Percentiles rank a stretch among this genome's conserved stretches.
These are phyloP conservation scores for Parthenolecanium corni DNA, from an alignment of 2,888 invertebrate genomes.

Conservation along the genomic window DNA sequence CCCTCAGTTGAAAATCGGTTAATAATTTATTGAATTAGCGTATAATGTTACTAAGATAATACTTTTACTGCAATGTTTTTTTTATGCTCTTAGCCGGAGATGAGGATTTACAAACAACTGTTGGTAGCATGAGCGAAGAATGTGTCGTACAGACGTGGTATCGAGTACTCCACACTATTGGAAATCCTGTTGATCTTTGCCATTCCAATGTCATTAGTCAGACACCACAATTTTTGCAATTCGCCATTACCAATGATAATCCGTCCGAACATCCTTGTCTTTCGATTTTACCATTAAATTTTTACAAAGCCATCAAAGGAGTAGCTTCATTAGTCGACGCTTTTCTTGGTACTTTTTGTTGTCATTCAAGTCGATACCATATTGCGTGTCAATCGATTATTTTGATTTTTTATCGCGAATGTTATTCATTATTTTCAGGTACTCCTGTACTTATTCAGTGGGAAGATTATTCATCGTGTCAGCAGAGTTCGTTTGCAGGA, in stretches of 20 bases:
- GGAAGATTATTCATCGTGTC: constrained; percentile 13
- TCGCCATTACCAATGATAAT: constrained; percentile 62
- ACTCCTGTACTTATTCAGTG: constrained; percentile 18
- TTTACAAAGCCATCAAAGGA: constrained; percentile 85
- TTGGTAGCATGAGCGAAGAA: constrained; percentile 59
- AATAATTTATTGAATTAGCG: constrained; percentile 35
- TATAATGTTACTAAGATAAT: neutral
- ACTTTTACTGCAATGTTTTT: neutral
- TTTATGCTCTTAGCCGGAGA: too few relatives aligned
- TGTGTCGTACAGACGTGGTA: constrained; percentile 94
- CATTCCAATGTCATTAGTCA: constrained; percentile 64
- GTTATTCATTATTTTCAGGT: neutral
- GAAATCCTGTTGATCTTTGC: constrained; percentile 86
- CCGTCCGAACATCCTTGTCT: constrained; percentile 86
- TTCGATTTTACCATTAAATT: constrained; percentile 71
- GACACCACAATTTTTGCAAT: constrained; percentile 64
- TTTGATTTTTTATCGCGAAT: neutral
- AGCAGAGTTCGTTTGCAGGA: neutral
- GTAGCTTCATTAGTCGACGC: constrained; percentile 89
- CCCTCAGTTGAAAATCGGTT: constrained; percentile 68
- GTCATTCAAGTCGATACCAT: too few relatives aligned
- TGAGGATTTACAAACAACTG: constrained; percentile 19
- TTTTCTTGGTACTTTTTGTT: constrained; percentile 61
- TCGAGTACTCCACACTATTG: constrained; percentile 82
- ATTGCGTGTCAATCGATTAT: too few relatives aligned